Evolutionary conservation across 2,797 vertebrate species (phyloP).

Genomic region (Darevskia mixta): DNA sequence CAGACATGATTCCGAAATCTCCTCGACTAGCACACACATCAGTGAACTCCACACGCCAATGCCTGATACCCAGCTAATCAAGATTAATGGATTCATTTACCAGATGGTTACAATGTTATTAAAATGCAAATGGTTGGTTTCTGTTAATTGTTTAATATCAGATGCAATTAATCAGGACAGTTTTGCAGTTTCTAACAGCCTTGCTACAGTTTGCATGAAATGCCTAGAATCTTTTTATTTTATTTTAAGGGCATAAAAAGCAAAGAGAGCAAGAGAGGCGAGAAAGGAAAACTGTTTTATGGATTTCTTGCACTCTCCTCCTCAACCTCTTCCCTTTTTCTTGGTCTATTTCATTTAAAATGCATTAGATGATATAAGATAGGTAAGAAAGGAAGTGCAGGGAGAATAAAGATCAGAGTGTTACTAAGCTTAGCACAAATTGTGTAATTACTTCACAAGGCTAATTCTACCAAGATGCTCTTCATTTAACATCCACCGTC

Average conservation of each 20-base stretch:
- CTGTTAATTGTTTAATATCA: constrained; percentile 93
- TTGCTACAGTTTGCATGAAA: constrained; percentile 67
- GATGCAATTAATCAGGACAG: constrained; percentile 87
- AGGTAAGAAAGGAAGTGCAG: not conserved
- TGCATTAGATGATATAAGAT: not conserved
- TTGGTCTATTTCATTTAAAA: constrained; percentile 17
- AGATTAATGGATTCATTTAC: constrained; percentile 96
- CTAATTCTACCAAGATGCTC: not conserved
- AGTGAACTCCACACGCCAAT: constrained; percentile 81
- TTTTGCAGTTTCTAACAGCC: constrained; percentile 67
- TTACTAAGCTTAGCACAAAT: not conserved
- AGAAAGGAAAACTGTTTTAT: constrained; percentile 1
- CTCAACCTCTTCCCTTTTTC: not conserved
- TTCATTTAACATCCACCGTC: not conserved
- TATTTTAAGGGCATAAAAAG: constrained; percentile 16
- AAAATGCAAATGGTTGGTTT: constrained; percentile 98
- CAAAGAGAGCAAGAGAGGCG: not conserved
- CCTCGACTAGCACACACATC: constrained; percentile 76
- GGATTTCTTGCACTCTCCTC: not conserved
- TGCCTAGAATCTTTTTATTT: constrained; percentile 45
- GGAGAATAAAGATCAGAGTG: not conserved
- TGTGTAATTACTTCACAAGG: not conserved
- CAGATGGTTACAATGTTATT: constrained; percentile 94
- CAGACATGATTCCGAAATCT: constrained; percentile 57
- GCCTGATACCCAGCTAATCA: constrained; percentile 88